phyloP scores from a whole-genome alignment of 2,797 vertebrate genomes.

The Sarcophilus harrisii region DNA sequence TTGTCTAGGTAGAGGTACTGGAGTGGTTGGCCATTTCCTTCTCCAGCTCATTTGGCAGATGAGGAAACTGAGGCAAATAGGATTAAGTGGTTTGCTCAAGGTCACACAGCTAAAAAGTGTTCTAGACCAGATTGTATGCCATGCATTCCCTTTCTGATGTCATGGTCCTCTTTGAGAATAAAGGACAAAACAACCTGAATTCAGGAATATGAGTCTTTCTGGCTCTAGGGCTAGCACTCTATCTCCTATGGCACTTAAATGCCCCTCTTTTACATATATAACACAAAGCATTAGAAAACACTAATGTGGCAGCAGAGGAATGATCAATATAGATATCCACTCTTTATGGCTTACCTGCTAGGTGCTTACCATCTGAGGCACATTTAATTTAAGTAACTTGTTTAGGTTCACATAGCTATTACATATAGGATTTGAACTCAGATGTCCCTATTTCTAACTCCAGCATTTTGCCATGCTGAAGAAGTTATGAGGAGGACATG shows the following conservation, averaged over 20 bases:
- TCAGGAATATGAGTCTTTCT: background rate
- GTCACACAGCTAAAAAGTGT: background rate
- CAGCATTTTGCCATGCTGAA: background rate
- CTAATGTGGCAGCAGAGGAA: background rate
- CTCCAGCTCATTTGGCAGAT: background rate
- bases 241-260: background rate
- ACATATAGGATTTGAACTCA: background rate
- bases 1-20: background rate
- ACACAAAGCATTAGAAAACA: background rate
- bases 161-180: too few species aligned
- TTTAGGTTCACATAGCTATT: background rate
- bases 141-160: too few species aligned
- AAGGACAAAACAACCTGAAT: background rate
- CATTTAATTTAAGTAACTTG: background rate
- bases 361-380: background rate
- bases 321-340: background rate
- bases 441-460: background rate
- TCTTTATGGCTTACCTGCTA: background rate
- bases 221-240: background rate
- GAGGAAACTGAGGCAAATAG: background rate
- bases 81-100: background rate
- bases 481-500: background rate
- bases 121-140: background rate
- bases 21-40: background rate
- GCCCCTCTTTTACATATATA: background rate